These are phyloP conservation scores for Carettochelys insculpta DNA, from an alignment of 2,113 vertebrate species.

Conservation along the genomic window DNA sequence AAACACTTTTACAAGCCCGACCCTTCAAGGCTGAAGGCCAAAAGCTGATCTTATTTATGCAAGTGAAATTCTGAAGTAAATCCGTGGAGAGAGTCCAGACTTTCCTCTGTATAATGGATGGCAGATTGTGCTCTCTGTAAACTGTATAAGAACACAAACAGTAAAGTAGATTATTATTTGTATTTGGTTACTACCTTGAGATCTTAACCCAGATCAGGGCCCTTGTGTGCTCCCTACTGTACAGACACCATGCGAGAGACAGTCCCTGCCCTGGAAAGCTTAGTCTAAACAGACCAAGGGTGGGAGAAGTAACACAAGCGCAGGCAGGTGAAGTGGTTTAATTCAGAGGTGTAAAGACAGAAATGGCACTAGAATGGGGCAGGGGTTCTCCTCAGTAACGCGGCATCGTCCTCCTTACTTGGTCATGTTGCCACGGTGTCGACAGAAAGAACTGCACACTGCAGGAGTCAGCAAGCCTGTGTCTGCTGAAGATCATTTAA, in stretches of 20 bases:
- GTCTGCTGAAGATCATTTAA: too few relatives aligned
- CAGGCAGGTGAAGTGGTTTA: too few relatives aligned
- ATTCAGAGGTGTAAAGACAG: too few relatives aligned
- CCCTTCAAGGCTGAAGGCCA: not conserved
- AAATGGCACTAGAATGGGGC: too few relatives aligned
- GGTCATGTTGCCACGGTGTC: too few relatives aligned
- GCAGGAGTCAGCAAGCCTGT: too few relatives aligned
- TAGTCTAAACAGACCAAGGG: not conserved
- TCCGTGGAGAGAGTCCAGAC: not conserved
- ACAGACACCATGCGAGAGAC: not conserved
- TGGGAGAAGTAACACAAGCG: not conserved
- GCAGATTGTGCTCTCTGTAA: not conserved
- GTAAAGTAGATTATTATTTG: not conserved
- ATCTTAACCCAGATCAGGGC: not conserved
- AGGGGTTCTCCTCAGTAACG: too few relatives aligned
- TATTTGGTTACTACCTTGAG: not conserved
- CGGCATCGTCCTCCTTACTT: too few relatives aligned
- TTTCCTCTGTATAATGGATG: not conserved
- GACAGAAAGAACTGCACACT: too few relatives aligned
- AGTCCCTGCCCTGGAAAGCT: not conserved
- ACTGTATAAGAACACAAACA: not conserved
- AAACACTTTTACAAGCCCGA: not conserved
- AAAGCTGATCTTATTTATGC: rapidly evolving
- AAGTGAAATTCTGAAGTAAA: not conserved
- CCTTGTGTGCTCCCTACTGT: not conserved